Evolutionary conservation across 1,140 invertebrate genomes (phyloP), one percentile per base, ranked within the genome.

Genomic region (Brachionus plicatilis): DNA sequence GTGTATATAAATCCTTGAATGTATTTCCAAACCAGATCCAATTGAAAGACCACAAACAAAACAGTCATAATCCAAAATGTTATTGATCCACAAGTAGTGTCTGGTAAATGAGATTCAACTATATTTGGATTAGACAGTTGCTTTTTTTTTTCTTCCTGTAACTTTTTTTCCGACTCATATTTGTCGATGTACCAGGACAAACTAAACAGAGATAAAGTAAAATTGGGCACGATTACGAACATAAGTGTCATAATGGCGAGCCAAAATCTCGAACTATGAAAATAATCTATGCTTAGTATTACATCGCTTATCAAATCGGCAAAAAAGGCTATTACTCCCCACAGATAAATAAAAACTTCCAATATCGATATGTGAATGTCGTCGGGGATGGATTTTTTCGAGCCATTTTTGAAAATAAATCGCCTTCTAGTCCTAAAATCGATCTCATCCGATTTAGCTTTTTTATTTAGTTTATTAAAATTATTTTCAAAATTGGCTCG

Each of bases 271-370:
- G 60, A 68, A 33, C 60, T 68, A 7, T 47, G 17, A 41, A 45
- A 83, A 56, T 83, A 83, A 33, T 68, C 82, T 14, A 68, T 24
- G 37, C 60, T 43, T 17, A 83, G 50, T 29, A 83, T 68, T 12
- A 83, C 12, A 56, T 83, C 82, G 47, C 60, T 83, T 27, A 83
- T 47, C 20, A 70, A 53, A 45, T 83, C 82, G 24, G 60, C 60
- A 83, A 83, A 83, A 41, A 83, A 83, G 33, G 82, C 41, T 33
- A 83, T 68, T 12, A 83, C 82, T 53, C 82, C 82, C 82, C 82
- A 83, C 20, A 68, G n/a, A 20, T 83, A 83, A 27, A 83, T 83
- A 70, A 83, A 83, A 29, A 83, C 82, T 29, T 83, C 82, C 9
- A 83, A 29, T 29, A 83, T 68, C 37, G 60, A 68, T 47, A 83